phyloP scores from a whole-genome alignment of 92 coral and sea anemone genomes.

The Heteractis magnifica region DNA sequence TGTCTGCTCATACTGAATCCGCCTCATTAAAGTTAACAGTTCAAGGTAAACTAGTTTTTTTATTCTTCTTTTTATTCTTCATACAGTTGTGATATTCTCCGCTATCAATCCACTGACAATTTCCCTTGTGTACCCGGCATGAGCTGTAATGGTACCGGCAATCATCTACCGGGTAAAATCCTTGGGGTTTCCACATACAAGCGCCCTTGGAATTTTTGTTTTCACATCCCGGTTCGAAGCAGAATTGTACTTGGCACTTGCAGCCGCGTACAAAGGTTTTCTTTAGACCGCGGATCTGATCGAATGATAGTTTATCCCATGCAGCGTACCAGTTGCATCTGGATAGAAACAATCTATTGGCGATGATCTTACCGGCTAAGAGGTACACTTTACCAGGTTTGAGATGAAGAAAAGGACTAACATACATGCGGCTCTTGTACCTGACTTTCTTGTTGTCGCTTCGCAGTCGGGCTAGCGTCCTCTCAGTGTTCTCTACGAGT shows the following conservation, averaged over 20 bases:
- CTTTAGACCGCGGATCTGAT: constrained; percentile 54
- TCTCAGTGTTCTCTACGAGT: constrained; percentile 1
- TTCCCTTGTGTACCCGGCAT: constrained; percentile 27
- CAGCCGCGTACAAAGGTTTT: constrained; percentile 59
- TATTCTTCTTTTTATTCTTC: constrained; percentile 11
- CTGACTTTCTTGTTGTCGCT: not conserved
- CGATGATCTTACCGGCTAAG: constrained; percentile 68
- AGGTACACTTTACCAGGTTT: constrained; percentile 57
- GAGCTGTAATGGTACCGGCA: constrained; percentile 24
- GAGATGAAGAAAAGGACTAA: constrained; percentile 36
- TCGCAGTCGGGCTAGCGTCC: not conserved
- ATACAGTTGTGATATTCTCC: constrained; percentile 10
- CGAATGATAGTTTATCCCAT: constrained; percentile 54
- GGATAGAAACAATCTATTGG: constrained; percentile 53
- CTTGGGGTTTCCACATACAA: constrained; percentile 34
- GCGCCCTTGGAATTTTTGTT: not conserved
- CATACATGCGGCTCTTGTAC: constrained; percentile 28
- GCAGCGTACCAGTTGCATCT: constrained; percentile 46
- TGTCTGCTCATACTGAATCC: not conserved
- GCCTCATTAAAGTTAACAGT: not conserved
- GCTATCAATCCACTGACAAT: constrained; percentile 29
- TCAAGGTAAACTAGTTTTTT: not conserved
- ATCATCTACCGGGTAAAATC: constrained; percentile 8
- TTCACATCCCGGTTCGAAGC: constrained; percentile 47
- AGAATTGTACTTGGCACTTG: constrained; percentile 51